A percentile compares a stretch with the other conserved stretches of the same genome.
phyloP scores from a whole-genome alignment of 1,140 invertebrate genomes.

The Dysdera silvatica region DNA sequence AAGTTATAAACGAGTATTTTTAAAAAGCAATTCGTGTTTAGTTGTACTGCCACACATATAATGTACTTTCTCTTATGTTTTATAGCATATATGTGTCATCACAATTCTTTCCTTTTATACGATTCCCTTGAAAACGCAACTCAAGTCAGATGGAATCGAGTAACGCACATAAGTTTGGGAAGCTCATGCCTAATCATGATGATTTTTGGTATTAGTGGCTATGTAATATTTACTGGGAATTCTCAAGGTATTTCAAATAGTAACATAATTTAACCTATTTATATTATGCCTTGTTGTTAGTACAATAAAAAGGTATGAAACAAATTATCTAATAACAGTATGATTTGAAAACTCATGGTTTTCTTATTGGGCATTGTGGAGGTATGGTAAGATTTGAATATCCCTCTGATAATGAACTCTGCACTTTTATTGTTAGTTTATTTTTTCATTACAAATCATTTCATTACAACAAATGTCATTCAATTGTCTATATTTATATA shows the following conservation, averaged over 20 bases:
- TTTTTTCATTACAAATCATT: too few species aligned
- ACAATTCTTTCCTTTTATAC: slow-evolving; percentile 80
- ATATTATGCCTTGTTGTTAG: too few species aligned
- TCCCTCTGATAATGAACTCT: too few species aligned
- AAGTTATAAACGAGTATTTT: not conserved
- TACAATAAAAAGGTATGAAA: too few species aligned
- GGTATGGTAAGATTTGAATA: too few species aligned
- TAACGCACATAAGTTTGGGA: slow-evolving; percentile 66
- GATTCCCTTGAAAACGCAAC: slow-evolving; percentile 69
- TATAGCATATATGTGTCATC: slow-evolving; percentile 83
- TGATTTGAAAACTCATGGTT: too few species aligned
- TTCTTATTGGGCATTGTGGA: too few species aligned
- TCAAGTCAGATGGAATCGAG: slow-evolving; percentile 21
- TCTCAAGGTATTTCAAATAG: slow-evolving; percentile 60
- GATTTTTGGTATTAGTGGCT: slow-evolving; percentile 69
- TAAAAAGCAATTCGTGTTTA: not conserved
- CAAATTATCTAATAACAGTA: too few species aligned
- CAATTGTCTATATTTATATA: too few species aligned
- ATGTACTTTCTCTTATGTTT: slow-evolving; percentile 26
- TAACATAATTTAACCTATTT: not conserved
- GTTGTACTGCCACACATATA: not conserved
- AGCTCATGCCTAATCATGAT: slow-evolving; percentile 61
- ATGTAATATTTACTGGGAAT: slow-evolving; percentile 70
- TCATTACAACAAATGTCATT: too few species aligned
- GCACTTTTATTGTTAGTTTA: too few species aligned